A percentile compares a stretch with the other conserved stretches of the same genome.
Evolutionary conservation across 2,113 vertebrate genomes (phyloP).

Genomic region (western clawed frog (Xenopus tropicalis)): DNA sequence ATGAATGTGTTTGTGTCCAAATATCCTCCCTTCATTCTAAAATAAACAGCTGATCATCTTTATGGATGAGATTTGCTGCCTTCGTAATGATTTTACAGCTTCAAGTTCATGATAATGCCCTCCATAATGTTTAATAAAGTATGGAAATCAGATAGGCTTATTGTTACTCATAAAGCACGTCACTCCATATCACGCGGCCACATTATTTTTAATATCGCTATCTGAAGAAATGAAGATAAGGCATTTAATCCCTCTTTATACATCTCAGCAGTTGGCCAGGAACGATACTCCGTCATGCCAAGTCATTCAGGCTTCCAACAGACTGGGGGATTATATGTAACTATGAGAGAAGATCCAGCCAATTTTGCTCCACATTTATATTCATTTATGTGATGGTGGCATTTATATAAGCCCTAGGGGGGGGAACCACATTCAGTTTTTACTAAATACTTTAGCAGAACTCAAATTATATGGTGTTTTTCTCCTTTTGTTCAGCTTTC

Average conservation of each 20-base stretch:
- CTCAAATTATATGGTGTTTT: no score
- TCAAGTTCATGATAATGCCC: conserved; percentile 2
- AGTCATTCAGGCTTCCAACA: not conserved
- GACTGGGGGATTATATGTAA: not conserved
- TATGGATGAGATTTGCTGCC: conserved; percentile 3
- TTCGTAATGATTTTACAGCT: conserved; percentile 4
- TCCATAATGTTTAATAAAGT: conserved; percentile 36
- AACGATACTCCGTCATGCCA: conserved; percentile 11
- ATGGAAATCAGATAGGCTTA: conserved; percentile 25
- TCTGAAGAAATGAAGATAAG: conserved; percentile 28
- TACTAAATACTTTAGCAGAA: no score
- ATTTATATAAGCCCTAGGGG: no score
- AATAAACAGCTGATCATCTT: conserved; percentile 31
- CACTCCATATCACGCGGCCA: conserved; percentile 6
- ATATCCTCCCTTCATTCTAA: conserved; percentile 1
- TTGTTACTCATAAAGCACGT: conserved; percentile 26
- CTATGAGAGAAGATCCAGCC: no score
- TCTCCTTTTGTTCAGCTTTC: no score
- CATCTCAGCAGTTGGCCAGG: conserved; percentile 17
- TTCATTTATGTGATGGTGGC: no score
- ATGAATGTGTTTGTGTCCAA: not conserved
- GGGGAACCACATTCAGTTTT: no score
- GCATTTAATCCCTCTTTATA: conserved; percentile 22
- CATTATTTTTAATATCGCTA: conserved; percentile 26
- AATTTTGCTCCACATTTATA: no score